Percentiles rank a stretch among this genome's conserved stretches.
Conservation (phyloP, 2,113 vertebrate genomes). For the Syngnathus scovelli region DNA sequence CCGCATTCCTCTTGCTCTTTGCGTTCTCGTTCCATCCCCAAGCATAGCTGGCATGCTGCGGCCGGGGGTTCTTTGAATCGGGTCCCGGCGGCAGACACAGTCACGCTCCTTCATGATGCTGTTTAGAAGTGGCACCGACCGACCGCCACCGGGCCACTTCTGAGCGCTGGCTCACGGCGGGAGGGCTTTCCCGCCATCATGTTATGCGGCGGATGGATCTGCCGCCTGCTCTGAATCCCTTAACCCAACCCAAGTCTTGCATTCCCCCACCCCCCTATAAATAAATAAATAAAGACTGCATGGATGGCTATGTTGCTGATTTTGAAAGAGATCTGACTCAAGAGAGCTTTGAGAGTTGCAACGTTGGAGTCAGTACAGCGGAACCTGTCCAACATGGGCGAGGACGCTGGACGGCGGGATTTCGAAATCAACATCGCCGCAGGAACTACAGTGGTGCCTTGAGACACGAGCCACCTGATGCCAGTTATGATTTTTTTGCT, state of each 20-base stretch:
- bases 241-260: constrained; percentile 2
- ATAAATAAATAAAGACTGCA: not conserved
- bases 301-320: not conserved
- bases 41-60: constrained; percentile 51
- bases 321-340: constrained; percentile 1
- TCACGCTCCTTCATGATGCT: constrained; percentile 56
- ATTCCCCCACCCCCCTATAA: not conserved
- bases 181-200: constrained; percentile 33
- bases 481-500: too few relatives aligned
- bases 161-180: constrained; percentile 36
- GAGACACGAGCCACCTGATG: too few relatives aligned
- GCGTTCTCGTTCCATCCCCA: constrained; percentile 37
- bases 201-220: constrained; percentile 7
- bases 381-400: not conserved
- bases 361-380: not conserved
- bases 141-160: constrained; percentile 63
- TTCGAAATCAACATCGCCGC: not conserved
- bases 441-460: not conserved
- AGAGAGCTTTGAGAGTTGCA: not conserved
- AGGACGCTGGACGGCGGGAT: not conserved
- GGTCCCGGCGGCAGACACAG: constrained; percentile 59
- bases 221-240: constrained; percentile 15
- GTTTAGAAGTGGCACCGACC: constrained; percentile 61
- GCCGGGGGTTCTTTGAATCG: constrained; percentile 57
- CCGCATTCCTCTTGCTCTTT: constrained; percentile 34